Evolutionary conservation across 2,888 invertebrate species (phyloP), one percentile per base, ranked within the genome.

Genomic region (Chironomus tentans): DNA sequence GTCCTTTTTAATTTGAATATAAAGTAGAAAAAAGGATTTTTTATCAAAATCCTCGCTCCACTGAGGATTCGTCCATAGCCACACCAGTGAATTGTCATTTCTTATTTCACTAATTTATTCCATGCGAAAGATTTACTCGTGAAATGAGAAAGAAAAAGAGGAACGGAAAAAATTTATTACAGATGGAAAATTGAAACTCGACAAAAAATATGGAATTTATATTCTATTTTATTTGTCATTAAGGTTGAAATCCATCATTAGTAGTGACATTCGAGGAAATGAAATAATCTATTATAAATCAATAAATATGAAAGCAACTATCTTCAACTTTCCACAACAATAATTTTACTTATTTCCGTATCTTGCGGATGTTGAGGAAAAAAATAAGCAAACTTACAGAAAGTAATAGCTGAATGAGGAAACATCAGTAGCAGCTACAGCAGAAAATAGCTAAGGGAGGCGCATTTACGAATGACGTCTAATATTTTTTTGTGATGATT

Each of bases 251-350:
- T 70, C 47, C 50, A 70, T 70, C 70, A 50, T 70, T 70, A 47
- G 50, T 56, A 15, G 56, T 56, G 56, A 56, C 56, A 56, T 56
- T 70, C 70, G 50, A 21, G 70, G 50, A 70, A 70, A 70, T 70
- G 70, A 70, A 70, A 50, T 70, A 70, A 70, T 70, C 70, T 24
- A 70, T 70, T 70, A 70, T 70, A 50, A 70, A 70, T 70, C 70
- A 70, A 70, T 70, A 50, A 70, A 21, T 28, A n/a, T 48, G 70
- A 46, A 13, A 15, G 56, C 56, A 56, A 56, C 56, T 56, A 56
- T 56, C 56, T 56, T 56, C 56, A 56, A 56, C 56, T 56, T 56
- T 56, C 56, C 56, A 56, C 56, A 50, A 70, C 50, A 70, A 70
- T 70, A 70, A 70, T 70, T 70, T 50, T 56, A 70, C 70, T 70